Evolutionary conservation across 92 coral and sea anemone genomes (phyloP).

Genomic region (Metridium senile): DNA sequence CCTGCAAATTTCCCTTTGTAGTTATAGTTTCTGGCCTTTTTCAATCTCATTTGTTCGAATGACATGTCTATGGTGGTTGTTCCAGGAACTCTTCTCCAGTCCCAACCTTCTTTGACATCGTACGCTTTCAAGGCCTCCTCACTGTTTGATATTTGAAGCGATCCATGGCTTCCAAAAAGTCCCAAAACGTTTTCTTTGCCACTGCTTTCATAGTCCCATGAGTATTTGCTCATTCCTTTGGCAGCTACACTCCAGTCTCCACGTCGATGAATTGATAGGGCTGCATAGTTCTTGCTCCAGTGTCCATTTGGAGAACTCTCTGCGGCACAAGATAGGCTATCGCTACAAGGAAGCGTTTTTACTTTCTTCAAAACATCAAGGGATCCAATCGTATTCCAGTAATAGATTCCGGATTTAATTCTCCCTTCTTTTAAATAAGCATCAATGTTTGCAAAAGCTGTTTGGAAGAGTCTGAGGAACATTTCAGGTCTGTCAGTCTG

Average conservation of each 20-base stretch:
- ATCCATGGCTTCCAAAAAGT: slow-evolving; percentile 65
- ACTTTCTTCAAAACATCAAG: slow-evolving; percentile 31
- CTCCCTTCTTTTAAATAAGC: slow-evolving; percentile 28
- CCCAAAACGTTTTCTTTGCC: slow-evolving; percentile 55
- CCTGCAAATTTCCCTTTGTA: slow-evolving; percentile 50
- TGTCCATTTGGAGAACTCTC: slow-evolving; percentile 51
- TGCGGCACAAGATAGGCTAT: background rate
- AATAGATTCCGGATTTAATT: slow-evolving; percentile 18
- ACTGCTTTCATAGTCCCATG: slow-evolving; percentile 62
- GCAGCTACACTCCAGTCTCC: slow-evolving; percentile 55
- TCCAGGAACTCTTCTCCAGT: slow-evolving; percentile 84
- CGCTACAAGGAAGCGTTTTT: too few species aligned
- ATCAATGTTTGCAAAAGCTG: background rate
- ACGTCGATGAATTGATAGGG: slow-evolving; percentile 51
- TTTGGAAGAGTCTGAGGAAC: slow-evolving; percentile 43
- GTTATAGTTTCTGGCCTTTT: slow-evolving; percentile 46
- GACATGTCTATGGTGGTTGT: slow-evolving; percentile 60
- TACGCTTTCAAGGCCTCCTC: slow-evolving; percentile 48
- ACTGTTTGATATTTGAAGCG: slow-evolving; percentile 61
- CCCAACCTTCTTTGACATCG: slow-evolving; percentile 74
- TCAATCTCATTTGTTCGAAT: slow-evolving; percentile 5
- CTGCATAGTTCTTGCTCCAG: slow-evolving; percentile 57
- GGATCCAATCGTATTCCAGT: slow-evolving; percentile 54
- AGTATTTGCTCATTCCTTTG: slow-evolving; percentile 56
- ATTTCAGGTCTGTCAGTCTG: background rate